These are phyloP conservation scores for Gambelia wislizenii DNA, from an alignment of 2,797 vertebrate species.

Conservation along the genomic window DNA sequence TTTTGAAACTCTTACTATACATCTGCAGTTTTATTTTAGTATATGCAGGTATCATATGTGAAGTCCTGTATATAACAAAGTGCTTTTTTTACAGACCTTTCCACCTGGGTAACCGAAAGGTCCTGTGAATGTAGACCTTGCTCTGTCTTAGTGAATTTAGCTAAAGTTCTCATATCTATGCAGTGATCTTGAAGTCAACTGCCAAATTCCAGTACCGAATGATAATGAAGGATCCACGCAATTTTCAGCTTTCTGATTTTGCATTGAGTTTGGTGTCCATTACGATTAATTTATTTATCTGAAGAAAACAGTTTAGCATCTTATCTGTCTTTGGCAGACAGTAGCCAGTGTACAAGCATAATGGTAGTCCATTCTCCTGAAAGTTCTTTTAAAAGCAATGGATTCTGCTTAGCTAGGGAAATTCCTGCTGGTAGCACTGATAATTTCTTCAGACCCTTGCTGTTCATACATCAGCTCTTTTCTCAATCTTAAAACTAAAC, in stretches of 20 bases:
- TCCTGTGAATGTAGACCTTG: not conserved
- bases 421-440: not conserved
- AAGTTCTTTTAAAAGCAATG: not conserved
- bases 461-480: not conserved
- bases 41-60: not conserved
- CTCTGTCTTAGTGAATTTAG: not conserved
- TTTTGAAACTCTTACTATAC: not conserved
- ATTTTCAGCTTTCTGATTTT: not conserved
- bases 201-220: not conserved
- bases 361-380: not conserved
- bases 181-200: not conserved
- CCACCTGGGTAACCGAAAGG: not conserved
- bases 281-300: not conserved
- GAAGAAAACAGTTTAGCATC: not conserved
- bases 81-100: not conserved
- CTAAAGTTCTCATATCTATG: not conserved
- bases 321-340: not conserved
- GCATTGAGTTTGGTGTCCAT: not conserved
- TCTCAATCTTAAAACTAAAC: not conserved
- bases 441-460: not conserved
- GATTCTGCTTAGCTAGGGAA: not conserved
- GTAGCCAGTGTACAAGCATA: not conserved
- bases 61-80: not conserved
- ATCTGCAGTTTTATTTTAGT: not conserved
- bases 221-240: not conserved